Base-by-base conservation (phyloP, 2,113 vertebrate genomes). In the Xiphophorus hellerii region DNA sequence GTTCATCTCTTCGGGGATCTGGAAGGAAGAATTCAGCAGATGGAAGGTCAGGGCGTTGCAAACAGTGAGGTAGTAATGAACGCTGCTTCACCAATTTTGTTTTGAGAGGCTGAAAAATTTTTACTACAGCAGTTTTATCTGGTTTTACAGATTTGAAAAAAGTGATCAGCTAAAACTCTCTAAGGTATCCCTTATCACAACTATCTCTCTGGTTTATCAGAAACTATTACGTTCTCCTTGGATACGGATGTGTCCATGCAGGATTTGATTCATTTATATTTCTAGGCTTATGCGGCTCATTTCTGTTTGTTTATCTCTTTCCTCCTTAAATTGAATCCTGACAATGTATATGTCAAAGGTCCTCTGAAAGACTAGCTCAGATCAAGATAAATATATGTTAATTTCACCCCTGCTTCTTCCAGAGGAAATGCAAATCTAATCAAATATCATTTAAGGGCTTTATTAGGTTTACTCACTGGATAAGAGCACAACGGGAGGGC, bases 1-100 rank as follows among this genome's bases (percentile, higher is more conserved):
- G 60, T 93, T 93, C 86, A 97, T 95, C 62, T 99, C 97, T 0
- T 96, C 96, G 0, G 98, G 97, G 66, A 99, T 95, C 98, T 99
- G 90, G 35, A 42, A 61, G 75, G 61, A 48, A 22, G 6, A 28
- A 51, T 25, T 2, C 51, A 30, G 20, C 33, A 42, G 25, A 71
- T 17, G 15, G 3, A 37, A 17, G 58, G 37, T 61, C 69, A 10
- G 61, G 63, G 58, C 22, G 30, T 15, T 31, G 5, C 22, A 60
- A 70, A 33, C 31, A 5, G 8, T 37, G 22, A 58, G 20, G 22
- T 58, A 11, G 51, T 9, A 58, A 58, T 17, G n/a, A 17, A 58
- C 10, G 1, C 25, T 58, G 51, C 10, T n/a, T 25, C 25, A 58
- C 51, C 17, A 7, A 22, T 22, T 4, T 20, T 54, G 2, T 58